Evolutionary conservation across 2,113 vertebrate genomes (phyloP).

Genomic region (Lampris incognitus): DNA sequence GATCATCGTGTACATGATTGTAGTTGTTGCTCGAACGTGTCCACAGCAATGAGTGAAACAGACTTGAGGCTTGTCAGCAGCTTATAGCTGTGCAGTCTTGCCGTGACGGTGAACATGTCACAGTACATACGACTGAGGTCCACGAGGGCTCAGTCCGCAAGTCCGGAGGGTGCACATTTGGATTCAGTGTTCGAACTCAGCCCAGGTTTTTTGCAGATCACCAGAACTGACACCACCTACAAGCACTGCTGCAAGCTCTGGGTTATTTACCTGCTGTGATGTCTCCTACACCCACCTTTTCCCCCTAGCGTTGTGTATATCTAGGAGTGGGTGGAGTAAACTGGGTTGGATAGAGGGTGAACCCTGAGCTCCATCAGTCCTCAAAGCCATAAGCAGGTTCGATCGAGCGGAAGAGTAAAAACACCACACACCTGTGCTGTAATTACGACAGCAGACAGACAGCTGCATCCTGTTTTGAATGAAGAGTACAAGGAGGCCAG

Average conservation of each 20-base stretch:
- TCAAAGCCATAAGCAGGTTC: background rate
- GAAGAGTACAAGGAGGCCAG: background rate
- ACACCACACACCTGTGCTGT: constrained; percentile 8
- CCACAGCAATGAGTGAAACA: no score
- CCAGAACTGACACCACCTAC: constrained; percentile 9
- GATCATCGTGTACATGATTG: no score
- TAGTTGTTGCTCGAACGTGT: no score
- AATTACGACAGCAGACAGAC: background rate
- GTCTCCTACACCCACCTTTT: constrained; percentile 15
- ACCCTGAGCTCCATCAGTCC: background rate
- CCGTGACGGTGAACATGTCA: no score
- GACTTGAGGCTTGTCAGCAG: no score
- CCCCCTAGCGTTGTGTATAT: background rate
- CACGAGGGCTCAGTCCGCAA: no score
- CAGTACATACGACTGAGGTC: no score
- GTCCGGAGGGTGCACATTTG: no score
- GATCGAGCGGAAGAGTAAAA: constrained; percentile 18
- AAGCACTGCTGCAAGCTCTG: background rate
- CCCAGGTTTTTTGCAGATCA: constrained; percentile 36
- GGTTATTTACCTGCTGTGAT: constrained; percentile 20
- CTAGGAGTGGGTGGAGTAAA: constrained; percentile 1
- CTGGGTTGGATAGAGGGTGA: background rate
- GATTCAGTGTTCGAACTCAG: no score
- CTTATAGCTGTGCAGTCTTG: no score
- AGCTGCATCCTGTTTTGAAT: background rate